Evolutionary conservation across 2,797 vertebrate species (phyloP).

Genomic region (Agapornis canus): DNA sequence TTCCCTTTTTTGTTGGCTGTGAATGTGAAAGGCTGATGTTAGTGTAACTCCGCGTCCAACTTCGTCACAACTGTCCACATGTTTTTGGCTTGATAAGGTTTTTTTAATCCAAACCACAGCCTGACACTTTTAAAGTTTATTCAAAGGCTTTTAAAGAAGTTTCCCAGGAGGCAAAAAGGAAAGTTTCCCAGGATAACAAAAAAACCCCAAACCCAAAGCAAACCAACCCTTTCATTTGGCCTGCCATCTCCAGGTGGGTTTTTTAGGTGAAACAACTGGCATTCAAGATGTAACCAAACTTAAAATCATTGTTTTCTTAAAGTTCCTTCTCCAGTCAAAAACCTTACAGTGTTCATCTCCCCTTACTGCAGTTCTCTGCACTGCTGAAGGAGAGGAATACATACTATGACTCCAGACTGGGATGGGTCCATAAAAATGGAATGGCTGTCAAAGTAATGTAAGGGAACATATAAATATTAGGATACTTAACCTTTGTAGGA

Average conservation of each 20-base stretch:
- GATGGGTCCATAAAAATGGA: not conserved
- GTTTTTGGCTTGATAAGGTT: not conserved
- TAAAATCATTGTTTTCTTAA: not conserved
- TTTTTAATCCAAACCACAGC: not conserved
- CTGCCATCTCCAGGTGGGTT: not conserved
- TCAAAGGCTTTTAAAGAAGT: not conserved
- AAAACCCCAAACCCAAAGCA: not conserved
- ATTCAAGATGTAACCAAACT: not conserved
- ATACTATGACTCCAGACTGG: not conserved
- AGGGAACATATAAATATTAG: not conserved
- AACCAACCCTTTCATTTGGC: not conserved
- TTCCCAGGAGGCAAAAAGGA: not conserved
- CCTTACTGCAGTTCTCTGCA: not conserved
- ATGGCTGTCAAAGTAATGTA: not conserved
- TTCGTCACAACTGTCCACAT: not conserved
- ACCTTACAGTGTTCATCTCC: accelerated
- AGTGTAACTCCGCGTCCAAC: not conserved
- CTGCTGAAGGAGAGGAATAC: not conserved
- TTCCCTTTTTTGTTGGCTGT: not conserved
- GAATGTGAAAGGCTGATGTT: not conserved
- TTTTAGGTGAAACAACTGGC: not conserved
- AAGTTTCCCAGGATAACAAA: not conserved
- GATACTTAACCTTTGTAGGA: not conserved
- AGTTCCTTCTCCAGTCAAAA: not conserved
- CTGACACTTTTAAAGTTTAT: not conserved